Evolutionary conservation across 2,888 invertebrate genomes (phyloP).

Genomic region (Cerceris ruficornis): DNA sequence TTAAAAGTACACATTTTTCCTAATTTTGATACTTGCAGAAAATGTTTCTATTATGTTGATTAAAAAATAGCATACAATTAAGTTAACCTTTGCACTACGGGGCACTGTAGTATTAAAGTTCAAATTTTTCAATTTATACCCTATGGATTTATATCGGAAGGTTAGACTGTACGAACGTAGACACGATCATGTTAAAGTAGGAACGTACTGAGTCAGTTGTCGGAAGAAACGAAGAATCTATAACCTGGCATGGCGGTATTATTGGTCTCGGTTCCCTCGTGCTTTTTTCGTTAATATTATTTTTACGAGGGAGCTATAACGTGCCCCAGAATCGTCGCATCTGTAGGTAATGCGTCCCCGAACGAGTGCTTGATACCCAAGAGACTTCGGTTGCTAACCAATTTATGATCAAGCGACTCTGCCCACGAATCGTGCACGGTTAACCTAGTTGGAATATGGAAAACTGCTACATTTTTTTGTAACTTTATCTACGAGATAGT

Average conservation of each 20-base stretch:
- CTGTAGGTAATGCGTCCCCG: slow-evolving; percentile 32
- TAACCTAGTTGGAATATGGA: slow-evolving; percentile 36
- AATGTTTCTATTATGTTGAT: no score
- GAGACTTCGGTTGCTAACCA: slow-evolving; percentile 44
- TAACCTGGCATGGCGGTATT: neutral
- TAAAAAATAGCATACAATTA: no score
- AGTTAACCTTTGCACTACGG: no score
- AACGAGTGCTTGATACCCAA: slow-evolving; percentile 27
- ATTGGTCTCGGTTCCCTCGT: neutral
- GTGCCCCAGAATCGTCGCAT: slow-evolving; percentile 32
- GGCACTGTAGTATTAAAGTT: no score
- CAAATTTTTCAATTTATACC: no score
- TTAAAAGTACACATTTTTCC: no score
- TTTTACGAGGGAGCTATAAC: slow-evolving; percentile 43
- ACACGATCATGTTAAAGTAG: no score
- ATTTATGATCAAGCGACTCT: slow-evolving; percentile 48
- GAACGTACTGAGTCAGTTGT: neutral
- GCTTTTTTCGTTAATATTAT: slow-evolving; percentile 8
- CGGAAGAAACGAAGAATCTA: neutral
- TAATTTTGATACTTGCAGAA: no score
- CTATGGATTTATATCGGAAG: no score
- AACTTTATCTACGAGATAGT: neutral
- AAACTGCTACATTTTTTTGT: slow-evolving; percentile 2
- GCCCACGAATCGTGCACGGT: slow-evolving; percentile 41
- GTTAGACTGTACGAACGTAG: no score